A percentile compares a stretch with the other conserved stretches of the same genome.
Evolutionary conservation across 2,888 invertebrate species (phyloP).

Genomic region (Acheta domesticus): DNA sequence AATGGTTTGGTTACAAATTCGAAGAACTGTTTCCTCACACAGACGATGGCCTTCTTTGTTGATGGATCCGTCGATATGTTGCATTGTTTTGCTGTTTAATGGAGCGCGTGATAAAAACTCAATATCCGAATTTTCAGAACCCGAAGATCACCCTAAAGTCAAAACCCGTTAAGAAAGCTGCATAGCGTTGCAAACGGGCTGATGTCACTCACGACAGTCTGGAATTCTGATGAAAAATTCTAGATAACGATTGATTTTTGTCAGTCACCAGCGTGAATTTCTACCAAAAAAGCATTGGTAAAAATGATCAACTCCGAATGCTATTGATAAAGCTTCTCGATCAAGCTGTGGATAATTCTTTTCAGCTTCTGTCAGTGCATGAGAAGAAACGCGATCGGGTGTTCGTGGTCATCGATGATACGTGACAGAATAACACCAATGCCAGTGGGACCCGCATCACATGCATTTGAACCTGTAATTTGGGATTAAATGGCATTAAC

Average conservation of each 20-base stretch:
- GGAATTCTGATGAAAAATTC: neutral
- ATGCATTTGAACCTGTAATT: neutral
- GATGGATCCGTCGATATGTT: neutral
- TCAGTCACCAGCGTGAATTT: neutral
- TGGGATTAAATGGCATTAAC: neutral
- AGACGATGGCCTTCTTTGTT: neutral
- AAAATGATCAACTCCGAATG: neutral
- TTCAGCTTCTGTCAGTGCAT: neutral
- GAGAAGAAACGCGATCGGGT: neutral
- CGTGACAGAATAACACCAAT: neutral
- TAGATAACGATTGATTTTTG: neutral
- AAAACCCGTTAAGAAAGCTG: neutral
- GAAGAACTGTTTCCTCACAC: neutral
- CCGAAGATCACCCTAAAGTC: neutral
- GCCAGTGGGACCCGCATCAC: neutral
- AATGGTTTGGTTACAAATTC: neutral
- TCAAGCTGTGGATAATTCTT: constrained; percentile 12
- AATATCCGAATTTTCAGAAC: neutral
- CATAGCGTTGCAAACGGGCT: neutral
- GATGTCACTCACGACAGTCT: neutral
- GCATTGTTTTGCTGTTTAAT: neutral
- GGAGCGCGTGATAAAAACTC: neutral
- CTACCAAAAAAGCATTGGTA: neutral
- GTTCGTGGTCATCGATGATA: neutral
- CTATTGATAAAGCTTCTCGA: constrained; percentile 4